phyloP scores from a whole-genome alignment of 2,113 vertebrate species.

The Callaeas wilsoni region DNA sequence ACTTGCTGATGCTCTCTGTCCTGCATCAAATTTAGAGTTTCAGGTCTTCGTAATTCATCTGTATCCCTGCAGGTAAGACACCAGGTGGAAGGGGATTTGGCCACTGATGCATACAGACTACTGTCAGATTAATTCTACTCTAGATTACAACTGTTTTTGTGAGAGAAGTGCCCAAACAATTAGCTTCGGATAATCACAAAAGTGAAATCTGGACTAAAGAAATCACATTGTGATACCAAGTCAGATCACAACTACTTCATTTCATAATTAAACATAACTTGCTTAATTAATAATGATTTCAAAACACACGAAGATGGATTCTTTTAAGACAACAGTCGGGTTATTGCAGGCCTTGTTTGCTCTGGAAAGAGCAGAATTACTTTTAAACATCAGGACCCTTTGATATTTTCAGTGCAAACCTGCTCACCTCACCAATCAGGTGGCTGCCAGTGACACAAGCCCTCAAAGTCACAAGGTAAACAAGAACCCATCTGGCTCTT shows the following conservation, averaged over 20 bases:
- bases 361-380: background rate
- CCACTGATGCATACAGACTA: background rate
- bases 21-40: slow-evolving; percentile 58
- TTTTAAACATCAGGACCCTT: background rate
- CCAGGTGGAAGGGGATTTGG: background rate
- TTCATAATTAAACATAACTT: background rate
- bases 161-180: background rate
- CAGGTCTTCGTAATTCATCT: slow-evolving; percentile 54
- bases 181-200: background rate
- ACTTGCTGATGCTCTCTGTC: slow-evolving; percentile 52
- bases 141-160: background rate
- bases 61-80: slow-evolving; percentile 44
- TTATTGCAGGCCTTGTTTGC: background rate
- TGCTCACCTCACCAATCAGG: background rate
- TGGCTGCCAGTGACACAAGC: background rate
- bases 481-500: background rate
- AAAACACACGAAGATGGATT: background rate
- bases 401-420: background rate
- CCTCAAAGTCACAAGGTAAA: background rate
- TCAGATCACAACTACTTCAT: background rate
- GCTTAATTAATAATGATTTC: background rate
- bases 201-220: background rate
- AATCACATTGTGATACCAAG: background rate
- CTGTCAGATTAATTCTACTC: background rate
- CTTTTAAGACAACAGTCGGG: background rate